Base-by-base conservation (phyloP, 2,113 vertebrate genomes). In the Dicrurus megarhynchus region DNA sequence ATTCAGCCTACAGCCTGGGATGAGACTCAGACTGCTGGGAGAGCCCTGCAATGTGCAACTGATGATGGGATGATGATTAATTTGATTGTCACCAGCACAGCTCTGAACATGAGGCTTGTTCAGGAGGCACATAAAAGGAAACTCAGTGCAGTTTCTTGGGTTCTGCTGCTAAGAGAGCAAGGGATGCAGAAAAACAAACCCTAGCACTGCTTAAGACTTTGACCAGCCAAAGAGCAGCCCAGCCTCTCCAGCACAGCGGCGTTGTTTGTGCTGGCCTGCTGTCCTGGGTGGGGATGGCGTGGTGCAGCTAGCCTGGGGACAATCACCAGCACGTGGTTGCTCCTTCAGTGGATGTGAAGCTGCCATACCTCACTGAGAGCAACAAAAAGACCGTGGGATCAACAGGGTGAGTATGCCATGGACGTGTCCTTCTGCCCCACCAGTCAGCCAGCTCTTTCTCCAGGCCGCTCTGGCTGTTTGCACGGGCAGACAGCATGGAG, bases 81-180 rank as follows among this genome's bases (percentile, higher is more conserved):
- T 96, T 77, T 74, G 92, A 89, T 84, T 89, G 95, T 94, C 91
- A 91, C 52, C 83, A 89, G 76, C 80, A 84, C 15, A 6, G 68
- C 68, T 75, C 83, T 74, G 82, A 79, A 39, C 42, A 24, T 28
- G 56, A 80, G 71, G 39, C 77, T 59, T 67, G 33, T 28, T 57
- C 73, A 71, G 73, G 60, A 95, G 84, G 81, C 65, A 95, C 86
- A 87, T 81, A 92, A 92, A 93, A 94, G 93, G 93, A 42, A 95
- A 88, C 35, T 41, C 42, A 14, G 23, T 8, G 39, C 59, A 70
- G 50, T 78, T 79, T 37, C 56, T 93, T 46, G 52, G 16, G 24
- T 41, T 91, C 85, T 94, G 86, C 84, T 92, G 80, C 89, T 87
- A 70, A 52, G 80, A 55, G 73, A 89, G n/a, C 1, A 1, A 84